Percentiles rank a stretch among this genome's conserved stretches.
Conservation (phyloP, 2,113 vertebrate species). For the Hipposideros armiger region DNA sequence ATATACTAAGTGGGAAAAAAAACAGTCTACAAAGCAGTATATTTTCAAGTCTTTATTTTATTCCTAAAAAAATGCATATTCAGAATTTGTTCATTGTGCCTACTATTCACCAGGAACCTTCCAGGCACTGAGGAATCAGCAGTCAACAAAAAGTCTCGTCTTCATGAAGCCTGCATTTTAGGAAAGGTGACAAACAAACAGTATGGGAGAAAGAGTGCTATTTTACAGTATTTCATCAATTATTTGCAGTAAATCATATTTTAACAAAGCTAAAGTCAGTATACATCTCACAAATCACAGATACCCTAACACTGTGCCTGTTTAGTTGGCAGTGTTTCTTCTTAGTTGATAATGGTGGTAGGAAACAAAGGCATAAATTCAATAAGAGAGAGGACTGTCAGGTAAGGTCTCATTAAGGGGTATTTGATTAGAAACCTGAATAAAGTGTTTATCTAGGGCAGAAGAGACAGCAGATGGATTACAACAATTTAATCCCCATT, state of each 20-base stretch:
- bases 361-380: neutral
- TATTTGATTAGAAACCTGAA: neutral
- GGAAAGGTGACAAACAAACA: neutral
- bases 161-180: neutral
- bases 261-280: neutral
- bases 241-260: neutral
- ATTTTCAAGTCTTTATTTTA: conserved; percentile 2
- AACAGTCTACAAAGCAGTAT: neutral
- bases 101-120: neutral
- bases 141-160: neutral
- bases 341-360: neutral
- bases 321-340: neutral
- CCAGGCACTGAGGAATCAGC: neutral
- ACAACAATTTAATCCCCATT: neutral
- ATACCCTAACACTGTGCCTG: neutral
- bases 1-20: neutral
- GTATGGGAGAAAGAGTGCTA: neutral
- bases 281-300: neutral
- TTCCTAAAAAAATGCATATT: neutral
- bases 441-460: neutral
- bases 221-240: neutral
- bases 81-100: neutral
- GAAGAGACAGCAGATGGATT: neutral
- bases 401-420: neutral
- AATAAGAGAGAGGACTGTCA: neutral